Base-by-base conservation (phyloP, 2,113 vertebrate genomes). In the Hippocampus mohnikei region DNA sequence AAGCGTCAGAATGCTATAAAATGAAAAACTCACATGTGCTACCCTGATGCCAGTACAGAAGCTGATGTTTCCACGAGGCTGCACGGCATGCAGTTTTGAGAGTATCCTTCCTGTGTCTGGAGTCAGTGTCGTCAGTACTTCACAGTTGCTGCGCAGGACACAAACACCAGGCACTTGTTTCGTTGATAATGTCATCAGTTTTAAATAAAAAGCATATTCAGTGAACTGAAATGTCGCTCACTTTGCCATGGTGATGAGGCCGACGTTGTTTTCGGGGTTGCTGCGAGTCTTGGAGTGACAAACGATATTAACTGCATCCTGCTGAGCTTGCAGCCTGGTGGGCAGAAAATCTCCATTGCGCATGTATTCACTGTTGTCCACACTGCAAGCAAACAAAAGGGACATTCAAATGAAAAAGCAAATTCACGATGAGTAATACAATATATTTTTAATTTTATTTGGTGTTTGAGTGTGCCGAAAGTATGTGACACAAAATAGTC, bases 281-380 rank as follows among this genome's bases (percentile, higher is more conserved):
- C 95, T 97, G 52, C 96, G 94, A 37, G 95, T 97, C 74, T 97
- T 97, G 0, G 96, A 96, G 83, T 96, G 95, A 70, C 95, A 96
- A 3, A 98, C 96, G 1, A 98, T 98, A 91, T 98, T 99, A 72
- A 98, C 97, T 0, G 96, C 96, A 13, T 98, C 96, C 71, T 99
- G 97, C 48, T 98, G 97, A 25, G 96, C 97, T 80, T 98, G 97
- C 63, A 99, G 92, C 68, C 97, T 92, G 0, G 96, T 99, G 4
- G 97, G 97, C 12, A 98, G 72, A 81, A 99, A 99, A 73, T 98
- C 97, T 23, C 97, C 97, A 42, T 99, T 99, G 25, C 97, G 89
- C 97, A 99, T 99, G 70, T 97, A 98, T 70, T 98, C 97, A 7
- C 96, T 99, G 92, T 99, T 99, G 84, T 99, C 97, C 58, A 99